Evolutionary conservation across 2,888 invertebrate genomes (phyloP), one percentile per base, ranked within the genome.

Genomic region (Meloe dianella): DNA sequence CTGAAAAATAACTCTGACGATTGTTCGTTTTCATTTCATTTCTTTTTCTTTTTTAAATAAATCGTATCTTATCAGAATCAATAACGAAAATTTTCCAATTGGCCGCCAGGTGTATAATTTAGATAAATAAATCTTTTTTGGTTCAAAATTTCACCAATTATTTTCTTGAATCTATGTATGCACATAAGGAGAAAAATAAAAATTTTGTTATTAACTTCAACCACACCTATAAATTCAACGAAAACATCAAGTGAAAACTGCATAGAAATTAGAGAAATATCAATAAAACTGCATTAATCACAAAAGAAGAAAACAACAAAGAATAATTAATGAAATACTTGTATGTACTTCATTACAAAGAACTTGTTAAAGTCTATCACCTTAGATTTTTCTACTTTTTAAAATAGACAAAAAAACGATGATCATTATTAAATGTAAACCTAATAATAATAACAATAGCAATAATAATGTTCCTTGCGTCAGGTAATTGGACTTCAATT

Each of bases 181-280:
- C 14, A 30, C 7, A 30, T 8, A 30, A 30, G 7, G 12, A 10
- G 12, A 35, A 35, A 35, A n/a, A 41, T 41, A n/a, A 41, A 17
- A 41, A n/a, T n/a, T n/a, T n/a, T 17, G 41, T n/a, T 38, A 38
- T n/a, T 38, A 14, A 38, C n/a, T 14, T 38, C 1, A 38, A 41
- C 41, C 41, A 17, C 41, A 41, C n/a, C 41, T 41, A 8, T 6
- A 41, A 32, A 32, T 32, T n/a, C 32, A 1, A 1, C 17, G 17
- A 41, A 41, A n/a, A 41, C 41, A 41, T 41, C 41, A 41, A 17
- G 41, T 41, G 41, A 41, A 41, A 41, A 41, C 41, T 41, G 27
- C 27, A 41, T 17, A 14, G 3, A 14, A 35, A 12, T 2, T 17
- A 14, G 3, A 14, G 14, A 12, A 0, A 12, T 41, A n/a, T 41